Percentiles rank a stretch among this genome's conserved stretches.
These are phyloP conservation scores for Hyles lineata DNA, from an alignment of 2,888 invertebrate species.

Conservation along the genomic window DNA sequence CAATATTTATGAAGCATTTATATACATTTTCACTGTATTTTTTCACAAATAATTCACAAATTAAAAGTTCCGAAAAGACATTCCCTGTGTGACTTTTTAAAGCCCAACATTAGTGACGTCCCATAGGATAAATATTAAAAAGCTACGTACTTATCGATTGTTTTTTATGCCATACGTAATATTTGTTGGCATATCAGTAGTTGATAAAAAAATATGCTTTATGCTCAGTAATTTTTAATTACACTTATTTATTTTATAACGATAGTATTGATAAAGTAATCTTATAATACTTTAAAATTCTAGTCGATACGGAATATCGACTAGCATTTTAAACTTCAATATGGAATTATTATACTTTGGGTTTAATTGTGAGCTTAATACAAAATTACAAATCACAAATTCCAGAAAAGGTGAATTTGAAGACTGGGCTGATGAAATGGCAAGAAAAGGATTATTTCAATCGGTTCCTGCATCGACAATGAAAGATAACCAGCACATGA, in stretches of 20 bases:
- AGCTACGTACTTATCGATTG: not conserved
- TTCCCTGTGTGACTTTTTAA: slow-evolving; percentile 18
- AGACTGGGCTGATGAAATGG: slow-evolving; percentile 78
- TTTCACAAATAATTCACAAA: slow-evolving; percentile 9
- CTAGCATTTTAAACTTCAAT: no score
- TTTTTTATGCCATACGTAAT: no score
- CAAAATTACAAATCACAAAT: slow-evolving; percentile 28
- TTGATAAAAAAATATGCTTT: no score
- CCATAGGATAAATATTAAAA: not conserved
- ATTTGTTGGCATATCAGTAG: no score
- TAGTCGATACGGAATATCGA: slow-evolving; percentile 1
- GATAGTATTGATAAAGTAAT: no score
- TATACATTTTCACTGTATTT: slow-evolving; percentile 30
- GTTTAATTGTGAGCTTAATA: not conserved
- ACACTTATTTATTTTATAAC: no score
- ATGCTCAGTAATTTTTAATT: no score
- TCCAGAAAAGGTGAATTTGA: slow-evolving; percentile 70
- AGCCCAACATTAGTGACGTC: not conserved
- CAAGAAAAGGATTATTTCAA: slow-evolving; percentile 77
- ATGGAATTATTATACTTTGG: not conserved
- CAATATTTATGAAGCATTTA: slow-evolving; percentile 4
- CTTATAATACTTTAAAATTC: no score
- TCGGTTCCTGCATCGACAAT: slow-evolving; percentile 62
- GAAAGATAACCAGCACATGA: slow-evolving; percentile 51
- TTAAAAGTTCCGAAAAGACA: not conserved